A percentile compares a stretch with the other conserved stretches of the same genome.
Conservation (phyloP, 37 sponge, comb jelly and placozoan species). For the Chondrilla cf. caribensis region DNA sequence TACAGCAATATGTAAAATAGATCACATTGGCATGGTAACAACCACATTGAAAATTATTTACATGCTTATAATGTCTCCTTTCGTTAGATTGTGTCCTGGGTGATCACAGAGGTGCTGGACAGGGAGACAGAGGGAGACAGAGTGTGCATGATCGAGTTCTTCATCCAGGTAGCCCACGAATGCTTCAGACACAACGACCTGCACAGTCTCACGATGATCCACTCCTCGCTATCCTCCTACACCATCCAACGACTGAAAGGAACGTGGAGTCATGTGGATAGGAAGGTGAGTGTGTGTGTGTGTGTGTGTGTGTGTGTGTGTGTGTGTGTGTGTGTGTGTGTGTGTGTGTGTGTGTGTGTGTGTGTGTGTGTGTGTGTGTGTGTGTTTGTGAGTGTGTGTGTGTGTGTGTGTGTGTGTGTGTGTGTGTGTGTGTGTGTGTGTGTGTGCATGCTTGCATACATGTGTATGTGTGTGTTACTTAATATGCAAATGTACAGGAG, state of each 20-base stretch:
- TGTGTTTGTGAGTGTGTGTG: neutral
- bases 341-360: neutral
- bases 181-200: conserved; percentile 73
- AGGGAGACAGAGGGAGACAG: conserved; percentile 37
- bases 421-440: conserved; percentile 11
- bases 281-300: conserved; percentile 43
- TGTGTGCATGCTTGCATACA: neutral
- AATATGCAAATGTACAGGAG: too few species aligned
- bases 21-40: too few species aligned
- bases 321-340: neutral
- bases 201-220: conserved; percentile 64
- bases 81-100: conserved; percentile 81
- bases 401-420: conserved; percentile 9
- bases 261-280: conserved; percentile 66
- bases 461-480: neutral
- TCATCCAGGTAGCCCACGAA: conserved; percentile 58
- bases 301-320: neutral
- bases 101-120: conserved; percentile 62
- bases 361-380: conserved; percentile 11
- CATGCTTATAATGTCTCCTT: too few species aligned
- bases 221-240: conserved; percentile 57
- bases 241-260: conserved; percentile 42
- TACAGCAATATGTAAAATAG: too few species aligned
- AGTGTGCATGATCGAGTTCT: conserved; percentile 58
- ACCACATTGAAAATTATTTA: too few species aligned